Base-by-base conservation (phyloP, 2,113 vertebrate species). In the Furnarius figulus region DNA sequence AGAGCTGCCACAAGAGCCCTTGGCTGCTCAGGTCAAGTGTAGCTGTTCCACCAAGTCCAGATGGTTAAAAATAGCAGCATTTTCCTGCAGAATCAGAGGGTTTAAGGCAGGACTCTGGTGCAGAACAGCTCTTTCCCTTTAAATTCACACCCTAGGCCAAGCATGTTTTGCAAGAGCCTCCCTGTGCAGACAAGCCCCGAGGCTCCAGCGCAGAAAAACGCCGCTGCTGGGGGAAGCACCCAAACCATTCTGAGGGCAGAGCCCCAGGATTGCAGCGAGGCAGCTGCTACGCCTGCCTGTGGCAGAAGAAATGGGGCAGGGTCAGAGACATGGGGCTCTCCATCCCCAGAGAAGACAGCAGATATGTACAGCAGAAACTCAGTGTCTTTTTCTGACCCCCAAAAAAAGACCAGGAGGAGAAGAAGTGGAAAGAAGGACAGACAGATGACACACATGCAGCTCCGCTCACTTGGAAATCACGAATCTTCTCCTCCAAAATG, bases 141-240 rank as follows among this genome's bases (percentile, higher is more conserved):
- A 95, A 94, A 95, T 93, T 95, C 94, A 94, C 94, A 95, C 84
- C 91, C 93, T 82, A 40, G 93, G 86, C 91, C 83, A 62, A 93
- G 94, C 65, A 27, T 87, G 84, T 97, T 95, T 96, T 97, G 96
- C 93, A 97, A 97, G 93, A 95, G 87, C 21, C 84, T 95, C 95
- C 77, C 80, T 95, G 89, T 93, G 89, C 91, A 97, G 94, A 96
- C 94, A 97, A 96, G 96, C 95, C 94, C 93, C 0, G 37, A 90
- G 96, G 95, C 95, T 92, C 44, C 79, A 68, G 30, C 37, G 65
- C 55, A 91, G 87, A 84, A 90, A 73, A 94, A 25, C 5, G 5
- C 68, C 14, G 50, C 78, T 95, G 68, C 67, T 84, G 67, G 87
- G 86, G 85, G 93, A 94, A 96, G 90, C 85, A 96, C 85, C 91